Percentiles rank a stretch among this genome's conserved stretches.
Evolutionary conservation across 2,797 vertebrate species (phyloP).

Genomic region (Myotis daubentonii): DNA sequence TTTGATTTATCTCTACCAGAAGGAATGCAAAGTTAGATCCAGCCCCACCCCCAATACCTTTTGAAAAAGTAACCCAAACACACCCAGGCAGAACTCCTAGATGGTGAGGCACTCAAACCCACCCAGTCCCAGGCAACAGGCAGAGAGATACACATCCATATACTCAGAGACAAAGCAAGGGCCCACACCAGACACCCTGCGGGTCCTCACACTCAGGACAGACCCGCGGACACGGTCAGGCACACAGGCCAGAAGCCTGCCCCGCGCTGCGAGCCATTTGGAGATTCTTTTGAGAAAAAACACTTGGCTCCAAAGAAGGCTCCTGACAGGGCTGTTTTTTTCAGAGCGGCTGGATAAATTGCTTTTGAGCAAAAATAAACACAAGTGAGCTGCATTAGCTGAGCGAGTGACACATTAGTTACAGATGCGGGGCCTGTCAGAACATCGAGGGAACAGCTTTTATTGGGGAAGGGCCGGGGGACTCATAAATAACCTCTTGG

Average conservation of each 20-base stretch:
- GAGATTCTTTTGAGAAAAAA: constrained; percentile 76
- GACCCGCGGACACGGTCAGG: not conserved
- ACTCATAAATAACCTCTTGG: constrained; percentile 82
- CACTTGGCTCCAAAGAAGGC: constrained; percentile 66
- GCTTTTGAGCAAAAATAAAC: constrained; percentile 85
- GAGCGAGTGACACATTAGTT: constrained; percentile 77
- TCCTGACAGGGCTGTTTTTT: constrained; percentile 71
- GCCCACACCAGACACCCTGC: not conserved
- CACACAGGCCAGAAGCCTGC: not conserved
- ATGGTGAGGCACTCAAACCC: not conserved
- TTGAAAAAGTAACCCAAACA: constrained; percentile 16
- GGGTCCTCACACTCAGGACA: not conserved
- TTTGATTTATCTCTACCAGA: constrained; percentile 48
- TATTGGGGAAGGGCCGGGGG: constrained; percentile 82
- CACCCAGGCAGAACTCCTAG: not conserved
- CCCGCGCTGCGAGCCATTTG: not conserved
- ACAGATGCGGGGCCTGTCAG: constrained; percentile 80
- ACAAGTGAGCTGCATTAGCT: constrained; percentile 78
- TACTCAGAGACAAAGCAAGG: not conserved
- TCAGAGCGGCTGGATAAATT: constrained; percentile 76
- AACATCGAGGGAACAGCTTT: constrained; percentile 82
- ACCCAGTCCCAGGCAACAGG: not conserved
- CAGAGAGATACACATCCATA: not conserved
- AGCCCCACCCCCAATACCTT: not conserved
- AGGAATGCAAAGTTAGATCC: not conserved